These are phyloP conservation scores for Tychaedon coryphoeus DNA, from an alignment of 2,113 vertebrate species.

Conservation along the genomic window DNA sequence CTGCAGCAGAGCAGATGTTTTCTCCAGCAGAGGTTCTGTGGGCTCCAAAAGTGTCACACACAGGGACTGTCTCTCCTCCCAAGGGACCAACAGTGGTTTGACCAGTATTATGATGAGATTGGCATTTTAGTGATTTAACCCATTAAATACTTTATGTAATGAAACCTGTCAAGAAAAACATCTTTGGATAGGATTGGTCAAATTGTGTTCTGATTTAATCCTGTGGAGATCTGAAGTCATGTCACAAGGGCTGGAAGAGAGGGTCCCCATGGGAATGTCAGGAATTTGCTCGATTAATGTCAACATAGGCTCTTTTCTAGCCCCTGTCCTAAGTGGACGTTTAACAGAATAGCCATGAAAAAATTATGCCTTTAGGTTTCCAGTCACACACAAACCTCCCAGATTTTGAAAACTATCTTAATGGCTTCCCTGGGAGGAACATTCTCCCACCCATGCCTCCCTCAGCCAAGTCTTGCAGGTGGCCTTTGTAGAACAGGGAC, in stretches of 20 bases:
- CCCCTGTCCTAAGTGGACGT: neutral
- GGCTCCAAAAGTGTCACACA: neutral
- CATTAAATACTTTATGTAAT: neutral
- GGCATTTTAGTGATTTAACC: neutral
- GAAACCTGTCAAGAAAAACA: neutral
- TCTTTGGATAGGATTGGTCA: neutral
- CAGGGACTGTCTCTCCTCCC: neutral
- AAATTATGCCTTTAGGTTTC: neutral
- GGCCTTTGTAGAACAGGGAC: neutral
- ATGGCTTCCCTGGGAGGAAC: rapidly evolving
- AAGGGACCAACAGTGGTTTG: neutral
- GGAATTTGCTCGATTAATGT: neutral
- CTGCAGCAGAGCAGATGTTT: neutral
- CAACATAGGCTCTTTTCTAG: neutral
- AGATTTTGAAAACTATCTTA: neutral
- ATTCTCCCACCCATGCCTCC: neutral
- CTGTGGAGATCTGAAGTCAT: neutral
- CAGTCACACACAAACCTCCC: neutral
- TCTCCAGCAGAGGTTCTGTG: neutral
- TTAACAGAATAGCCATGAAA: neutral
- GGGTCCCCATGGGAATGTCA: neutral
- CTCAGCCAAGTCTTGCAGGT: neutral
- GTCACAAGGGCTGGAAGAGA: neutral
- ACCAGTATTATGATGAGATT: neutral
- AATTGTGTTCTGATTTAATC: neutral